These are phyloP conservation scores for Ophion ellenae DNA, from an alignment of 2,888 invertebrate species.

Conservation along the genomic window DNA sequence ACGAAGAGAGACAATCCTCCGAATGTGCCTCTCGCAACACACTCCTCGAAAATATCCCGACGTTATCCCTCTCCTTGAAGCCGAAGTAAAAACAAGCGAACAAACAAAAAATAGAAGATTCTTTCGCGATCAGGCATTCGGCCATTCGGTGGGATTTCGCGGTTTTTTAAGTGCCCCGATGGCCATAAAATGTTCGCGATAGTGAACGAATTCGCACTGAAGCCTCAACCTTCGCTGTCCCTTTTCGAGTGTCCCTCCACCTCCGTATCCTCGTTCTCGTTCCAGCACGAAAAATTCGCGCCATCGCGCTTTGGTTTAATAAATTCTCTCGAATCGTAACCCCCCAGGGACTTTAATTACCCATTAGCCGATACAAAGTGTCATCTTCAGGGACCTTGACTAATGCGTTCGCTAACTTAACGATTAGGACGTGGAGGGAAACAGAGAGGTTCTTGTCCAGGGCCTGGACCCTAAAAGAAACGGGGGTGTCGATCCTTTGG, in stretches of 20 bases:
- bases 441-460: slow-evolving; percentile 8
- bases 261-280: not conserved
- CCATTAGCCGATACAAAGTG: slow-evolving; percentile 79
- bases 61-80: slow-evolving; percentile 48
- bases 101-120: slow-evolving; percentile 19
- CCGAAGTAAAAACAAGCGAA: not conserved
- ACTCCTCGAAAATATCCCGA: slow-evolving; percentile 27
- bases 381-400: slow-evolving; percentile 78
- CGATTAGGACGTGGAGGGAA: slow-evolving; percentile 68
- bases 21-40: slow-evolving; percentile 41
- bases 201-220: slow-evolving; percentile 47
- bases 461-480: not conserved
- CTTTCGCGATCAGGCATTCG: slow-evolving; percentile 44
- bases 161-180: slow-evolving; percentile 70
- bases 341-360: slow-evolving; percentile 76
- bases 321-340: slow-evolving; percentile 76
- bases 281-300: slow-evolving; percentile 26
- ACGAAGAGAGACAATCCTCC: slow-evolving; percentile 30
- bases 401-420: slow-evolving; percentile 72
- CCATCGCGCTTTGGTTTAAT: slow-evolving; percentile 69
- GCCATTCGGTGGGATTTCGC: slow-evolving; percentile 58
- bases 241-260: slow-evolving; percentile 1
- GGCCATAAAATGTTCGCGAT: slow-evolving; percentile 66
- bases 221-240: slow-evolving; percentile 41
- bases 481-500: not conserved